Base-by-base conservation (phyloP, 1,140 invertebrate species). In the Aphaenogaster rudis region DNA sequence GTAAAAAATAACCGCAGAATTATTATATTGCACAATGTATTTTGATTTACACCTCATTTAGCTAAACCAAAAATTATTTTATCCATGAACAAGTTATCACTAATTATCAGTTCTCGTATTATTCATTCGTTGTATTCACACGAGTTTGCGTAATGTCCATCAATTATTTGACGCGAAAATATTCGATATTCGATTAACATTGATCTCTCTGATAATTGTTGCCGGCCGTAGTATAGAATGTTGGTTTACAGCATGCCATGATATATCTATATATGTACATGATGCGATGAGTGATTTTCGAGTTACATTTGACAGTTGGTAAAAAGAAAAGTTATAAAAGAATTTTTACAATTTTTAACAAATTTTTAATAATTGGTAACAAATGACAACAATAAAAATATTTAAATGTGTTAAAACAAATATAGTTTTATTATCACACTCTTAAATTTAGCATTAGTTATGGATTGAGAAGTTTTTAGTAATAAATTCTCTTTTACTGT, bases 41-140 rank as follows among this genome's bases (percentile, higher is more conserved):
- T 39, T n/a, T 74, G 33, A 15, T 17, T 4, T 15, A 45, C 17
- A 33, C 28, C 15, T 39, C 17, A 17, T 57, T 39, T 76, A 28
- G 13, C 36, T 59, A 45, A 61, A 42, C 11, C n/a, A 77, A 77
- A 59, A 77, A 77, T 28, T 61, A 36, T 42, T 61, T 77, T 59
- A 42, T 61, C 39, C n/a, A 28, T 33, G 13, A 77, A 4, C 54
- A 17, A 61, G 42, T 77, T 42, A 9, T 42, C 54, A 8, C 13
- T 61, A 77, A 77, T 77, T 77, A 77, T 59, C 54, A 77, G n/a
- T 42, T 42, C n/a, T 17, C 39, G 11, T 36, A 59, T 77, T 33
- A 59, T 59, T 59, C 6, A 42, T 42, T 59, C 21, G 21, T 21
- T 28, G 28, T 59, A 11, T n/a, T 45, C 13, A 1, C 54, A 15